Evolutionary conservation across 1,140 invertebrate genomes (phyloP).

Genomic region (Temnothorax longispinosus): DNA sequence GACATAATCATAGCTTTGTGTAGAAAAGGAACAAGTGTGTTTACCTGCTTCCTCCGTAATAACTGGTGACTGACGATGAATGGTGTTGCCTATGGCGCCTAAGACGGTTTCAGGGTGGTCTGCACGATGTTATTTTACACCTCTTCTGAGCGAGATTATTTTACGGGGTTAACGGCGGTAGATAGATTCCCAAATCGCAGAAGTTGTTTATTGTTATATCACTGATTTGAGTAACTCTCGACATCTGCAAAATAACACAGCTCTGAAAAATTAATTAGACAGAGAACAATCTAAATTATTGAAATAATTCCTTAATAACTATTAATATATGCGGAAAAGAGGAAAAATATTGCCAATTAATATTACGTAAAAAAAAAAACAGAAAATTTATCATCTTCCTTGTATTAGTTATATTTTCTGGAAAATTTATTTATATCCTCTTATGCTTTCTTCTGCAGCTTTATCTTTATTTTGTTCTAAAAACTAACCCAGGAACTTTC

Average conservation of each 20-base stretch:
- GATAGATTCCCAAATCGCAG: not conserved
- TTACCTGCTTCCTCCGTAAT: conserved; percentile 49
- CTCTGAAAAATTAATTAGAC: not conserved
- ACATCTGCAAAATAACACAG: not conserved
- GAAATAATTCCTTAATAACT: not conserved
- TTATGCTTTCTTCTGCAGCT: not conserved
- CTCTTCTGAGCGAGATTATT: conserved; percentile 54
- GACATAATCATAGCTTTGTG: not conserved
- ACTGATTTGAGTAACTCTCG: not conserved
- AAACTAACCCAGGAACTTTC: not conserved
- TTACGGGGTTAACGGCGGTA: conserved; percentile 1
- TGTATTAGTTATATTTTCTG: not conserved
- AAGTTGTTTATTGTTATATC: not conserved
- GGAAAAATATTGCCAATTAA: not conserved
- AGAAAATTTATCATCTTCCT: not conserved
- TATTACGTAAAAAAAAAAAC: no score
- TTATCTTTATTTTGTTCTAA: not conserved
- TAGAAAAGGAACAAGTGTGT: conserved; percentile 46
- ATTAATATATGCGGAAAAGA: not conserved
- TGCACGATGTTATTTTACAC: conserved; percentile 76
- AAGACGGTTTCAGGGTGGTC: conserved; percentile 79
- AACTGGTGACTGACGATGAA: conserved; percentile 35
- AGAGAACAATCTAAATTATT: not conserved
- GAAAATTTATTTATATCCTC: not conserved
- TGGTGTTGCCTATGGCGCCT: conserved; percentile 62